These are phyloP conservation scores for Clanis bilineata DNA, from an alignment of 2,888 invertebrate genomes.

Conservation along the genomic window DNA sequence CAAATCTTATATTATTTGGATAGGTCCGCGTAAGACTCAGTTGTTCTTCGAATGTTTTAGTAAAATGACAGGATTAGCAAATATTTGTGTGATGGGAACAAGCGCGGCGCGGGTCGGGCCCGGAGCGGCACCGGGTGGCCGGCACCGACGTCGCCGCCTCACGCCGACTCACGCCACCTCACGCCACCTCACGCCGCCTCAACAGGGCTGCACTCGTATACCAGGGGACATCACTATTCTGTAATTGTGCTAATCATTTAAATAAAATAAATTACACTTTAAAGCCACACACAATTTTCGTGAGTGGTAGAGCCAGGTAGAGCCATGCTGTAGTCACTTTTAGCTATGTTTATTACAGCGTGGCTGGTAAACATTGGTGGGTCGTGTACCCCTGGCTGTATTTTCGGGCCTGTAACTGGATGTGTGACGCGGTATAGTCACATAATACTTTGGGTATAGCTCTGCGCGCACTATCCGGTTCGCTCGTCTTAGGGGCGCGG, in stretches of 20 bases:
- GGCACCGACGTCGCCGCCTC: conserved; percentile 18
- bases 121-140: background rate
- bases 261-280: background rate
- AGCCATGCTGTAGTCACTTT: background rate
- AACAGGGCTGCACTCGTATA: background rate
- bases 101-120: background rate
- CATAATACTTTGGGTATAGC: too few species aligned
- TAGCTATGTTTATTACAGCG: background rate
- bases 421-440: background rate
- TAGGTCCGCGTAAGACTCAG: too few species aligned
- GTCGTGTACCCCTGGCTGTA: background rate
- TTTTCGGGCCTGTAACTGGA: background rate
- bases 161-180: too few species aligned
- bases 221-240: too few species aligned
- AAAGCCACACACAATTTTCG: background rate
- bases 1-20: too few species aligned
- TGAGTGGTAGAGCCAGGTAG: too few species aligned
- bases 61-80: too few species aligned
- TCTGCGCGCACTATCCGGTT: background rate
- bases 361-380: background rate
- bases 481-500: background rate
- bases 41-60: too few species aligned
- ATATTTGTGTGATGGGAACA: background rate
- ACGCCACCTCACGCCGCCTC: background rate
- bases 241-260: too few species aligned